Evolutionary conservation across 1,140 invertebrate species (phyloP).

Genomic region (Rhopalosiphum padi): DNA sequence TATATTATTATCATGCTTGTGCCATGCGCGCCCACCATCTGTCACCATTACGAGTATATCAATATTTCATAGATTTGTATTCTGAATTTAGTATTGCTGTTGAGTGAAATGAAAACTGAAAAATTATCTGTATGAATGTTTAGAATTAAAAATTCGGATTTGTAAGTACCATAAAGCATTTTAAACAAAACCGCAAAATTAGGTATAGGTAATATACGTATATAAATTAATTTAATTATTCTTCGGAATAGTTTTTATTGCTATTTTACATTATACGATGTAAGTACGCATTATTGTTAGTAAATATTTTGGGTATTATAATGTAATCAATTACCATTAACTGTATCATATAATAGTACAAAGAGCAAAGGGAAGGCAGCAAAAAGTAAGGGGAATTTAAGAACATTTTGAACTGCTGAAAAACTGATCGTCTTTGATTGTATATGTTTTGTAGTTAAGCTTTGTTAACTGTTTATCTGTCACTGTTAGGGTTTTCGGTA

Average conservation of each 20-base stretch:
- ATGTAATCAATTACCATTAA: conserved; percentile 18
- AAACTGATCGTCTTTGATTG: conserved; percentile 34
- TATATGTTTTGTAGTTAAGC: conserved; percentile 40
- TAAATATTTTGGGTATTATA: conserved; percentile 13
- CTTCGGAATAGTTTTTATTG: background rate
- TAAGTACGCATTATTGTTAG: background rate
- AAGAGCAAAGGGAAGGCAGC: background rate
- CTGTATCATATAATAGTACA: background rate
- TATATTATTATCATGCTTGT: background rate
- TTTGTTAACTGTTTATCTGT: conserved; percentile 52
- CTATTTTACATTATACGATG: background rate
- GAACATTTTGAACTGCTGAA: conserved; percentile 24
- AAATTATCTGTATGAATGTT: background rate
- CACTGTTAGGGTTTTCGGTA: conserved; percentile 39
- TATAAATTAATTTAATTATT: background rate
- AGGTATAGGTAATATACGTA: background rate
- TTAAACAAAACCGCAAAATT: background rate
- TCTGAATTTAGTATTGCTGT: background rate
- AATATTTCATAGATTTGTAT: background rate
- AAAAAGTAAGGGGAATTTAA: background rate
- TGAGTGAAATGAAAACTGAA: background rate
- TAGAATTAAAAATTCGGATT: background rate
- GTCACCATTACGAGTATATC: background rate
- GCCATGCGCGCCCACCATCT: background rate
- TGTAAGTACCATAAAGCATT: background rate